Conservation (phyloP, 2,113 vertebrate species). For the Gymnarchus niloticus region DNA sequence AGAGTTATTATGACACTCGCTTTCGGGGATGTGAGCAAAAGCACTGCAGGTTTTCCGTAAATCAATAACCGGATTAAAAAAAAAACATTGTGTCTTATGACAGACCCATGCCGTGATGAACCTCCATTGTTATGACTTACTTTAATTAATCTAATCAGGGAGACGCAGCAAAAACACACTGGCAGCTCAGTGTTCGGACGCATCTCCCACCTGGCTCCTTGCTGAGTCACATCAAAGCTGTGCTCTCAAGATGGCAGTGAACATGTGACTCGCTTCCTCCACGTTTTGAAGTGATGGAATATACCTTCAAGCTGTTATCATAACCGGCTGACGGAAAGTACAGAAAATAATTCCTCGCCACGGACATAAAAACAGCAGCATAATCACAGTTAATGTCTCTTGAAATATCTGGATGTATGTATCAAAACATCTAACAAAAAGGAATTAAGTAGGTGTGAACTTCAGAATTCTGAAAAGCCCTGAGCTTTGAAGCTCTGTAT, state of each 20-base stretch:
- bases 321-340: not conserved
- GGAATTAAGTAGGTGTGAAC: not conserved
- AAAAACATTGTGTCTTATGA: conserved; percentile 50
- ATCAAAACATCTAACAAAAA: conserved; percentile 2
- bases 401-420: not conserved
- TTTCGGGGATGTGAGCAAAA: conserved; percentile 33
- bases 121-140: conserved; percentile 52
- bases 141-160: conserved; percentile 67
- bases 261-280: not conserved
- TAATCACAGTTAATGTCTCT: not conserved
- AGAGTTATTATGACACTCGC: conserved; percentile 16
- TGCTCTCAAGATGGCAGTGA: not conserved
- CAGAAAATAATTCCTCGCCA: not conserved
- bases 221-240: not conserved
- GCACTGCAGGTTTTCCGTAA: conserved; percentile 56
- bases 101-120: conserved; percentile 54
- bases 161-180: conserved; percentile 44
- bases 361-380: not conserved
- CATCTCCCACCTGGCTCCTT: not conserved
- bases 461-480: not conserved
- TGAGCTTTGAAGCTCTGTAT: not conserved
- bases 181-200: not conserved
- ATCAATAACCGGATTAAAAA: conserved; percentile 60
- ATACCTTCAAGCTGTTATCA: not conserved
- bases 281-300: too few species aligned